These are phyloP conservation scores for Mechanitis messenoides DNA, from an alignment of 2,888 invertebrate species.

Conservation along the genomic window DNA sequence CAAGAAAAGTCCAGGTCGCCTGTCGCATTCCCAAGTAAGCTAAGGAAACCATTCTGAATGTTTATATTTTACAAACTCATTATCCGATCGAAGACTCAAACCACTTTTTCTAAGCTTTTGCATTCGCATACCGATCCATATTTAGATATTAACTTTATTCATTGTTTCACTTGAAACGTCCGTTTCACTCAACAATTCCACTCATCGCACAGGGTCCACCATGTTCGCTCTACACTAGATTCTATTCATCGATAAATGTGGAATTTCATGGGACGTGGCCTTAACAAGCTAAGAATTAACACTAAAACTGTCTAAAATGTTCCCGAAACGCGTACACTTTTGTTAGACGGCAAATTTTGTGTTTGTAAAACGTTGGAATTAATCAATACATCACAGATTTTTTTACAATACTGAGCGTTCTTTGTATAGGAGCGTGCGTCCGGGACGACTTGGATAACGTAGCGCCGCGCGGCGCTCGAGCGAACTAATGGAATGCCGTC, in stretches of 20 bases:
- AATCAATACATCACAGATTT: slow-evolving; percentile 77
- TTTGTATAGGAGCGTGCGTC: slow-evolving; percentile 67
- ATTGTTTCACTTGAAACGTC: slow-evolving; percentile 35
- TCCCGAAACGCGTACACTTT: slow-evolving; percentile 37
- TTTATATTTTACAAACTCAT: slow-evolving; percentile 52
- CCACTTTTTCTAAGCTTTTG: slow-evolving; percentile 34
- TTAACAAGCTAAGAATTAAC: slow-evolving; percentile 49
- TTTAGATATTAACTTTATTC: slow-evolving; percentile 45
- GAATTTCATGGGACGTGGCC: slow-evolving; percentile 74
- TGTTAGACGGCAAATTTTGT: slow-evolving; percentile 42
- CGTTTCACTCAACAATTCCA: slow-evolving; percentile 63
- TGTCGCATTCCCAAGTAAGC: slow-evolving; percentile 65
- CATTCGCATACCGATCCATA: slow-evolving; percentile 63
- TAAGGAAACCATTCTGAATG: slow-evolving; percentile 68
- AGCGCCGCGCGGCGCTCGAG: slow-evolving; percentile 59
- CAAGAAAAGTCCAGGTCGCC: slow-evolving; percentile 73
- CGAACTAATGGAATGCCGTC: slow-evolving; percentile 72
- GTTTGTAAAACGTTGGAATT: slow-evolving; percentile 65
- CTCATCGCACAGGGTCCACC: slow-evolving; percentile 65
- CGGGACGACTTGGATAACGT: slow-evolving; percentile 46
- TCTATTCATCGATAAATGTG: slow-evolving; percentile 75
- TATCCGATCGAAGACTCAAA: slow-evolving; percentile 47
- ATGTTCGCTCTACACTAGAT: slow-evolving; percentile 70
- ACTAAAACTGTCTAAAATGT: slow-evolving; percentile 41
- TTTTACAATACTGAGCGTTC: slow-evolving; percentile 72